Base-by-base conservation (phyloP, 2,797 vertebrate species). In the Xiphorhynchus erythropygius region DNA sequence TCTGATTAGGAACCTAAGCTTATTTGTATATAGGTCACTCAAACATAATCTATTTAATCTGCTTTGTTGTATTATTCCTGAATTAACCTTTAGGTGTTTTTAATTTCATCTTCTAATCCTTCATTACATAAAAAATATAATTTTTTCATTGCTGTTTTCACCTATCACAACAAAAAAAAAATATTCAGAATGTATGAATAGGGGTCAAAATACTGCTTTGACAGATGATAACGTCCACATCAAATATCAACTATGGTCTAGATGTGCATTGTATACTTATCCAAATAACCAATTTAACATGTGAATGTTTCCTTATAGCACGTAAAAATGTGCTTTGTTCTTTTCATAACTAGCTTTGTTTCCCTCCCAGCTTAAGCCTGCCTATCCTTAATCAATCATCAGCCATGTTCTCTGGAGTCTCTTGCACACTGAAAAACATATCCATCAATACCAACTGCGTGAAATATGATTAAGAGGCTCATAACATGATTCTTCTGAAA, bases 401-500 rank as follows among this genome's bases (percentile, higher is more conserved):
- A 93, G 27, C 27, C 50, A 56, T 35, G 74, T 88, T 84, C 95
- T 93, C 47, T 79, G 39, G n/a, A 89, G 77, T 49, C 35, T 89
- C 39, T 33, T 5, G 5, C 81, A 90, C 59, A 49, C 80, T 79
- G 88, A 87, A 95, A 95, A 97, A 89, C 55, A 82, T 22, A 96
- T 90, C 88, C 82, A 87, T 94, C 94, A 87, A 94, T 83, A 96
- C 15, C 71, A 85, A 67, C 17, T 44, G 52, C 64, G 50, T 53
- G 28, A 87, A 90, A 87, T 77, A 82, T 80, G 90, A 96, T 96
- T 96, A 90, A 94, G 68, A 92, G 78, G 71, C 81, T 94, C 62
- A 83, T 96, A 92, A 95, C 16, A 50, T 7, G 52, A 92, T 67
- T 87, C 75, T 90, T 83, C 81, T 85, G 68, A 78, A 80, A 73